Evolutionary conservation across 2,797 vertebrate genomes (phyloP), one percentile per base, ranked within the genome.

Genomic region (Leptatherina wallacei): DNA sequence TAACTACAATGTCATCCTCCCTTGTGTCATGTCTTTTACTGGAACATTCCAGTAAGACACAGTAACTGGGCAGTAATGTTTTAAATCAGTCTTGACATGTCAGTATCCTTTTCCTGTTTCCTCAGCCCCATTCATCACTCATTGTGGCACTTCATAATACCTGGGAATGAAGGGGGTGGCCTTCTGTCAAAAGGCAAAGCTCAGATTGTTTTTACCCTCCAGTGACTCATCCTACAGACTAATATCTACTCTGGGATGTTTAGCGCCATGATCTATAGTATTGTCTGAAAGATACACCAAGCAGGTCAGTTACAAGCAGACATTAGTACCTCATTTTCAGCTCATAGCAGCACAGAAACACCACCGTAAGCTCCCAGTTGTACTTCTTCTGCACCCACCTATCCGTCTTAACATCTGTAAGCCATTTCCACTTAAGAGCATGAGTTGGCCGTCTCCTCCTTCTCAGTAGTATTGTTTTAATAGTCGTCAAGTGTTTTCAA

Each of bases 381-480:
- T 70, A 57, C 66, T 62, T 75, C 65, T 66, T 85, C 71, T 76
- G 73, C 69, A 73, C 65, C 84, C 81, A 87, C 78, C 85, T 83
- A 83, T 69, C 85, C 30, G 9, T 69, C 84, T 61, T 56, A 84
- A 91, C 92, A 93, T 93, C 93, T 93, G 93, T 76, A 88, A 93
- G 59, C 77, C 65, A 93, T 94, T 93, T 91, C 78, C 82, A 88
- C 81, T 88, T 84, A 85, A 88, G 88, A 83, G 88, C 81, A 70
- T 55, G 74, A 89, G 80, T 71, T 87, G 85, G 86, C 89, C 16
- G 69, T 84, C 82, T 88, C 81, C 77, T 91, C 69, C 81, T 84
- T 86, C 85, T 88, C 83, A 70, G 89, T 89, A 77, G 78, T 88
- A 87, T 91, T 93, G 89, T 84, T 92, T 93, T 92, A 93, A 93